These are phyloP conservation scores for Charina bottae DNA, from an alignment of 2,113 vertebrate species.

Conservation along the genomic window DNA sequence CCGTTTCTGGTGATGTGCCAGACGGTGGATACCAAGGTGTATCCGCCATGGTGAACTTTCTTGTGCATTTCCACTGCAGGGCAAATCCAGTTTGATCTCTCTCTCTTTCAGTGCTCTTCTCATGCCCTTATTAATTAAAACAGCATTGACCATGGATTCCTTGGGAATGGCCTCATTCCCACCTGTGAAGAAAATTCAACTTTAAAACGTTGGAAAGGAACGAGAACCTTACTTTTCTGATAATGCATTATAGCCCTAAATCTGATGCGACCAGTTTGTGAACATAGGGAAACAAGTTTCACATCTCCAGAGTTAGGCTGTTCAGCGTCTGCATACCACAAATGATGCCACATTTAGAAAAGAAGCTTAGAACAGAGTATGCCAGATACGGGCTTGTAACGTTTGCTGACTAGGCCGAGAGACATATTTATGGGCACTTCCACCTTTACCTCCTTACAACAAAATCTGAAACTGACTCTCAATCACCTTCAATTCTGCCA, in stretches of 20 bases:
- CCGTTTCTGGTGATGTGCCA: slow-evolving; percentile 20
- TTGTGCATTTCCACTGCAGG: background rate
- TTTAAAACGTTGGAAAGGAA: background rate
- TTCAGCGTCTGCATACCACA: background rate
- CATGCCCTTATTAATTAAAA: slow-evolving; percentile 70
- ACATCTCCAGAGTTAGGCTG: background rate
- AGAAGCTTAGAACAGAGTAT: background rate
- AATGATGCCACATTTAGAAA: background rate
- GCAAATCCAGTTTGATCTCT: slow-evolving; percentile 55
- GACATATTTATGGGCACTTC: background rate
- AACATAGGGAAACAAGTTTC: background rate
- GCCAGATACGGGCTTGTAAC: background rate
- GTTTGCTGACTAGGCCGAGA: background rate
- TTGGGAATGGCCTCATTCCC: slow-evolving; percentile 53
- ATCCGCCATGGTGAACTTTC: slow-evolving; percentile 71
- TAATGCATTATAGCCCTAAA: background rate
- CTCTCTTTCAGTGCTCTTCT: slow-evolving; percentile 59
- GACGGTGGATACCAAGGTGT: slow-evolving; percentile 76
- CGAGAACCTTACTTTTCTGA: background rate
- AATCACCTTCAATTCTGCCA: too few species aligned
- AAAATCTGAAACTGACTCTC: too few species aligned
- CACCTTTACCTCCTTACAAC: too few species aligned
- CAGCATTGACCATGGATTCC: slow-evolving; percentile 65
- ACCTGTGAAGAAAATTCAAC: slow-evolving; percentile 48
- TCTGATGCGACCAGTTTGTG: background rate